Evolutionary conservation across 23 tunicate genomes (phyloP).

Genomic region (Ascidia mentula): DNA sequence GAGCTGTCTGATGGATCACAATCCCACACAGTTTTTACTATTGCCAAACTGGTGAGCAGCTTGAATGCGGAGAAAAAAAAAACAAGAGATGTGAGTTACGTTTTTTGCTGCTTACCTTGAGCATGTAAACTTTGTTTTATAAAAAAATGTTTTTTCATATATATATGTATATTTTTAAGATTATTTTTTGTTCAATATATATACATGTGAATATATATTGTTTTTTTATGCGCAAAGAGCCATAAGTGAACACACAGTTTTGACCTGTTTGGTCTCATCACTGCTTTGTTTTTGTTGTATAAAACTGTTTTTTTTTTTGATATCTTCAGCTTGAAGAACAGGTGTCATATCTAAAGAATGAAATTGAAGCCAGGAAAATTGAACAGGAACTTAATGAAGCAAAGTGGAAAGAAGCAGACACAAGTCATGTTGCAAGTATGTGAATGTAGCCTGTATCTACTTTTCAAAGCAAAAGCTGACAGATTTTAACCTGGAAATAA

Average conservation of each 20-base stretch:
- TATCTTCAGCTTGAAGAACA: slow-evolving; percentile 23
- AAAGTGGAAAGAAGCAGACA: slow-evolving; percentile 11
- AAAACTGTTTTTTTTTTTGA: no score
- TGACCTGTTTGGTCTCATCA: no score
- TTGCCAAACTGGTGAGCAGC: slow-evolving; percentile 37
- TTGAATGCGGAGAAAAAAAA: slow-evolving; percentile 33
- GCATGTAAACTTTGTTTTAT: background rate
- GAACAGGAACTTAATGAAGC: slow-evolving; percentile 23
- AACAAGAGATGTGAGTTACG: background rate
- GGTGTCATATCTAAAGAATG: slow-evolving; percentile 18
- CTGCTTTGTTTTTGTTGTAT: no score
- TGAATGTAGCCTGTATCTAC: no score
- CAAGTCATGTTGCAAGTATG: slow-evolving; percentile 26
- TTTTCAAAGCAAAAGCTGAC: no score
- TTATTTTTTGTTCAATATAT: background rate
- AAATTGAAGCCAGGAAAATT: slow-evolving; percentile 28
- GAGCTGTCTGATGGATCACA: slow-evolving; percentile 45
- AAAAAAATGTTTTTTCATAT: background rate
- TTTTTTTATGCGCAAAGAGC: background rate
- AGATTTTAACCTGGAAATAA: no score
- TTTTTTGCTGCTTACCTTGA: background rate
- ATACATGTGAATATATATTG: background rate
- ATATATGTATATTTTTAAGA: background rate
- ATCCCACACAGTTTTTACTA: slow-evolving; percentile 38
- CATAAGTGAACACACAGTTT: no score